Conservation (phyloP, 2,888 invertebrate species). For the Eupithecia exiguata region DNA sequence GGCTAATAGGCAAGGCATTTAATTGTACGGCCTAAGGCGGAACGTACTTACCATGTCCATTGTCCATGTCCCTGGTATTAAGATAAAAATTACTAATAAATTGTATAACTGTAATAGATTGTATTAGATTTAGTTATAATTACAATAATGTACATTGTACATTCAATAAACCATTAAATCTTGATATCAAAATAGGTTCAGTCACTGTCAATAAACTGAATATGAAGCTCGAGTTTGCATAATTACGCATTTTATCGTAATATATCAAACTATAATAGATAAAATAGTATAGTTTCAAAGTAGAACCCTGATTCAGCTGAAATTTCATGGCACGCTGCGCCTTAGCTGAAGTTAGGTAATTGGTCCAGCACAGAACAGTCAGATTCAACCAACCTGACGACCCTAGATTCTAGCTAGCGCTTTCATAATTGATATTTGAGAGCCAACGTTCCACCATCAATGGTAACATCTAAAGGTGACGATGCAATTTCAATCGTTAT, state of each 20-base stretch:
- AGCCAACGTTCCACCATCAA: slow-evolving; percentile 3
- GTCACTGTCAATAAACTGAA: too few species aligned
- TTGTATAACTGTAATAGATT: background rate
- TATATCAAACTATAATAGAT: background rate
- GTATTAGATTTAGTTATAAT: background rate
- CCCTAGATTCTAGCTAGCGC: slow-evolving; percentile 35
- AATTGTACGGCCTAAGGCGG: too few species aligned
- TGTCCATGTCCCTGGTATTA: too few species aligned
- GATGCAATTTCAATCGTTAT: background rate
- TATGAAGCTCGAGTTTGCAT: background rate
- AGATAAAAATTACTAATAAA: too few species aligned
- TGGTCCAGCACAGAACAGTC: slow-evolving; percentile 44
- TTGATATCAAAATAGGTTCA: background rate
- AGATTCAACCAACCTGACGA: slow-evolving; percentile 47
- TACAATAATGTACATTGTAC: background rate
- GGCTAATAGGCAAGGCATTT: too few species aligned
- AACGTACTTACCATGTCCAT: too few species aligned
- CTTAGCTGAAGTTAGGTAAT: slow-evolving; percentile 55
- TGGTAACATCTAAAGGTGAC: background rate
- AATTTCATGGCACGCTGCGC: slow-evolving; percentile 58
- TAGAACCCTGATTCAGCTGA: slow-evolving; percentile 47
- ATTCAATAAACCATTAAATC: background rate
- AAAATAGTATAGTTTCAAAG: slow-evolving; percentile 44
- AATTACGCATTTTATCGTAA: background rate
- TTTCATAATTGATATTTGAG: slow-evolving; percentile 31